Evolutionary conservation across 1,140 invertebrate genomes (phyloP).

Genomic region (Zaprionus camerounensis): DNA sequence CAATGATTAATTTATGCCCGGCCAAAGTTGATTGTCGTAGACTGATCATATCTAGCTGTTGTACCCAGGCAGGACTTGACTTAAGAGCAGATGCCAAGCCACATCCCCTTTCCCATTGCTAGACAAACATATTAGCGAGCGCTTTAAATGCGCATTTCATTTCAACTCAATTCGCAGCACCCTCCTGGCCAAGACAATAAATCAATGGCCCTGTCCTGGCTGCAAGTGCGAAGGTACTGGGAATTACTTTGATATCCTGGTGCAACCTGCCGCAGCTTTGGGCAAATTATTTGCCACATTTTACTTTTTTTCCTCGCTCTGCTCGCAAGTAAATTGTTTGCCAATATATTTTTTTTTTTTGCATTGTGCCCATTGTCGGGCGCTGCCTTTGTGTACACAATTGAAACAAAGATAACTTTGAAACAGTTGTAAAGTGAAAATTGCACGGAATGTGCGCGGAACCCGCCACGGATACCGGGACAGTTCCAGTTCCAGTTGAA

Average conservation of each 20-base stretch:
- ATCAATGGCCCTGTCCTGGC: slow-evolving; percentile 53
- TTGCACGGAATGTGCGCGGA: slow-evolving; percentile 70
- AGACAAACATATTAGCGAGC: neutral
- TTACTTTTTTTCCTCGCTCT: slow-evolving; percentile 58
- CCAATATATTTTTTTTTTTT: slow-evolving; percentile 73
- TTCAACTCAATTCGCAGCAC: slow-evolving; percentile 49
- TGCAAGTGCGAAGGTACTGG: slow-evolving; percentile 14
- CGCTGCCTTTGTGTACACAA: slow-evolving; percentile 62
- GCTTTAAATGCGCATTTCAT: slow-evolving; percentile 36
- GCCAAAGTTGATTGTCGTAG: slow-evolving; percentile 16
- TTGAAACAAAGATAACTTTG: slow-evolving; percentile 83
- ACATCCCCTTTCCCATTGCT: neutral
- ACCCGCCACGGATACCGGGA: neutral
- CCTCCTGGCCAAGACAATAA: slow-evolving; percentile 57
- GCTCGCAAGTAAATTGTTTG: slow-evolving; percentile 79
- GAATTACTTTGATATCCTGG: slow-evolving; percentile 74
- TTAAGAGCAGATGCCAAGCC: too few relatives aligned
- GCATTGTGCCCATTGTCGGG: slow-evolving; percentile 29
- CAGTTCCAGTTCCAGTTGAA: slow-evolving; percentile 6
- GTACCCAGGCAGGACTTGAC: neutral
- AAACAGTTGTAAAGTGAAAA: slow-evolving; percentile 83
- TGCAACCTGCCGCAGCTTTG: slow-evolving; percentile 80
- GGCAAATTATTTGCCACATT: slow-evolving; percentile 82
- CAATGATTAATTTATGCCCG: slow-evolving; percentile 67
- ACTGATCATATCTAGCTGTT: slow-evolving; percentile 35